phyloP scores from a whole-genome alignment of 2,888 invertebrate species.

The Thysanoteuthis rhombus region DNA sequence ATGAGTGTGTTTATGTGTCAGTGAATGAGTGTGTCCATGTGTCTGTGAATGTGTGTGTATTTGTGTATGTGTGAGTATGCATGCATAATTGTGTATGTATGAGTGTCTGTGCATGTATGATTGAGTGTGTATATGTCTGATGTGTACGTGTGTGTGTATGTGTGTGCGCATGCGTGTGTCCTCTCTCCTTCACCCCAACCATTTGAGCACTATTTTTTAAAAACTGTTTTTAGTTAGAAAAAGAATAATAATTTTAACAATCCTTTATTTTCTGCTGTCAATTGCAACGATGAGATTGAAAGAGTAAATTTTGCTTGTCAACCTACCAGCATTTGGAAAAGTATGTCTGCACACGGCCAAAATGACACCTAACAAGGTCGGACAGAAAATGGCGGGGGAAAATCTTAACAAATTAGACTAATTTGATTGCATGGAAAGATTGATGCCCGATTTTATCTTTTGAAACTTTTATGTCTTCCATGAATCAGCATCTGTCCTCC shows the following conservation, averaged over 20 bases:
- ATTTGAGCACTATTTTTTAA: not conserved
- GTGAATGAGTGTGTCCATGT: not conserved
- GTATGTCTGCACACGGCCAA: not conserved
- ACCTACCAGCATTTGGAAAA: not conserved
- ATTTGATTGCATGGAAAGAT: not conserved
- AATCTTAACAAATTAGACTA: slow-evolving; percentile 12
- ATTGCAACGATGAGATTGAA: not conserved
- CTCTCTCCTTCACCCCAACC: not conserved
- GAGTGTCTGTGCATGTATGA: not conserved
- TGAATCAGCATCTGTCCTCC: not conserved
- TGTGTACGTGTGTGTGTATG: not conserved
- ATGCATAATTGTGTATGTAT: not conserved
- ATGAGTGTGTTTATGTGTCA: not conserved
- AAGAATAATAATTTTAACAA: not conserved
- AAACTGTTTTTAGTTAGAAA: not conserved
- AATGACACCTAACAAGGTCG: not conserved
- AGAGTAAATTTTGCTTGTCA: not conserved
- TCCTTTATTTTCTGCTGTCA: not conserved
- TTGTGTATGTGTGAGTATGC: not conserved
- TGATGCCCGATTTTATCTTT: not conserved
- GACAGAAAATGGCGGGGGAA: slow-evolving; percentile 12
- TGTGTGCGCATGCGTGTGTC: not conserved
- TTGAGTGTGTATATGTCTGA: not conserved
- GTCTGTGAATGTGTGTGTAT: not conserved
- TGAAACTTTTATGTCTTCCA: not conserved